Percentiles rank a stretch among this genome's conserved stretches.
Evolutionary conservation across 2,888 invertebrate species (phyloP).

Genomic region (Nebria brevicollis): DNA sequence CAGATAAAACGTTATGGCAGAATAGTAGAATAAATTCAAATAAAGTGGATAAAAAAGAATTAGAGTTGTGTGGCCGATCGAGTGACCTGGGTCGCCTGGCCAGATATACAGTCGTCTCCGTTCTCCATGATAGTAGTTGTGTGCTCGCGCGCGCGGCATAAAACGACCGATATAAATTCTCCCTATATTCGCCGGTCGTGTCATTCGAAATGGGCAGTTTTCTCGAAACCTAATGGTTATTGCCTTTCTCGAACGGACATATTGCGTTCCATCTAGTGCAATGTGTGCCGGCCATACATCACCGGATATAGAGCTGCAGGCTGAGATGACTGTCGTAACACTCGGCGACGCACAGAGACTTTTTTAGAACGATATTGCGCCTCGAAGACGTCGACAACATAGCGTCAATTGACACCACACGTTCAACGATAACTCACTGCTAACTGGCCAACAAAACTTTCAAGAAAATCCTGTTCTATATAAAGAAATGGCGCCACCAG

Average conservation of each 20-base stretch:
- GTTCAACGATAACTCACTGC: background rate
- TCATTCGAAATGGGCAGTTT: constrained; percentile 71
- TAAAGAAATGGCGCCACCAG: background rate
- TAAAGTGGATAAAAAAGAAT: background rate
- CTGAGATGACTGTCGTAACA: constrained; percentile 41
- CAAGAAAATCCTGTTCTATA: background rate
- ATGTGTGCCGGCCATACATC: constrained; percentile 69
- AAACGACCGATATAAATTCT: constrained; percentile 67
- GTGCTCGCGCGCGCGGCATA: constrained; percentile 55
- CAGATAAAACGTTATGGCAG: background rate
- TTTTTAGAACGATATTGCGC: constrained; percentile 17
- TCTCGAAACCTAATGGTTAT: constrained; percentile 71
- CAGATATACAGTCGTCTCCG: background rate
- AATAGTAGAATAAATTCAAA: background rate
- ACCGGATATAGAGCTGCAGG: constrained; percentile 61
- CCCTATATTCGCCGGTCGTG: constrained; percentile 70
- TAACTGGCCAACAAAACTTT: background rate
- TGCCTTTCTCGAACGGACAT: constrained; percentile 70
- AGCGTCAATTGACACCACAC: constrained; percentile 9
- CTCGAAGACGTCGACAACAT: constrained; percentile 13
- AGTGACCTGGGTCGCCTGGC: background rate
- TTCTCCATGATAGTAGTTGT: background rate
- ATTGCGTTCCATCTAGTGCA: constrained; percentile 71
- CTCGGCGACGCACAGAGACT: background rate
- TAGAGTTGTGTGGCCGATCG: background rate